Evolutionary conservation across 2,888 invertebrate species (phyloP), one percentile per base, ranked within the genome.

Genomic region (Spisula solida): DNA sequence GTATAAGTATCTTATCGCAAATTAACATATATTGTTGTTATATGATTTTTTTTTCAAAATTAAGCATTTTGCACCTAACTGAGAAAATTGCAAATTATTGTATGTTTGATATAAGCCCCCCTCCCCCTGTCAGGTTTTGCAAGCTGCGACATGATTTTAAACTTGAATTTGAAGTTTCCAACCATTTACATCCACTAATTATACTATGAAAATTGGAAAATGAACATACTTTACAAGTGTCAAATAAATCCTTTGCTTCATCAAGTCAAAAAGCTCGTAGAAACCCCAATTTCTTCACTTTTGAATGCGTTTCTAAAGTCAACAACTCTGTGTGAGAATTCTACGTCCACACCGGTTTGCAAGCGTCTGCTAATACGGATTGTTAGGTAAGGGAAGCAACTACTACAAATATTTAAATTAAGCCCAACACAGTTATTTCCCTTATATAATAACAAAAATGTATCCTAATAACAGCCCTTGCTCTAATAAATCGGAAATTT

Each of bases 341-440:
- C 60, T 66, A 66, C 60, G 25, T 66, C 60, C n/a, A 66, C 60
- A 66, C 60, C 60, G 60, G 4, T 6, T 66, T 8, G 5, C 60
- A 66, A 66, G 60, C 60, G 60, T 66, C 60, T 66, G 60, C n/a
- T 66, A 25, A 66, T n/a, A n/a, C n/a, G n/a, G n/a, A n/a, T n/a
- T n/a, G n/a, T n/a, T n/a, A 56, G 1, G 6, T 4, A 66, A 66
- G 60, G 60, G 60, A n/a, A 25, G 25, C 25, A 66, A 66, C 60
- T n/a, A 5, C 60, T 66, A 25, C 25, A 4, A 66, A 10, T 25
- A n/a, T 25, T 18, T 14, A 6, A 51, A 51, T 10, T 16, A 51
- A 51, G 14, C 51, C 12, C 51, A 51, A 14, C 51, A 51, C 14
- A 51, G 51, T 51, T 1, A 51, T 51, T 14, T 51, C 51, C 51